These are phyloP conservation scores for Pelochelys cantorii DNA, from an alignment of 2,797 vertebrate genomes.

Conservation along the genomic window DNA sequence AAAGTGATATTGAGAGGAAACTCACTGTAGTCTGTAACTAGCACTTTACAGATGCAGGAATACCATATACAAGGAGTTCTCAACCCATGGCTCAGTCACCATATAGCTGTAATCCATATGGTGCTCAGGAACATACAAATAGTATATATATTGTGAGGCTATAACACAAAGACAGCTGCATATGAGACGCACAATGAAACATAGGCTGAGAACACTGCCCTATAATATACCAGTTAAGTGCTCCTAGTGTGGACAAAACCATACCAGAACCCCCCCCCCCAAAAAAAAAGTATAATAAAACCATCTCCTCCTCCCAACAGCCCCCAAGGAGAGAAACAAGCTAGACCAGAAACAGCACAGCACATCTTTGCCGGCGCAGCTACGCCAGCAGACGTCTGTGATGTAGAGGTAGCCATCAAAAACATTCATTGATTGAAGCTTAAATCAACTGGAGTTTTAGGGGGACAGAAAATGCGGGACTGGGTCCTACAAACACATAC, in stretches of 20 bases:
- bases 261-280: neutral
- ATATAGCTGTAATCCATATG: no score
- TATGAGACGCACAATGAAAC: no score
- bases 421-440: neutral
- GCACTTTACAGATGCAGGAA: neutral
- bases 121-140: no score
- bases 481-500: neutral
- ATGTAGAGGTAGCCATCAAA: neutral
- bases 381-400: neutral
- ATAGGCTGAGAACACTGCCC: no score
- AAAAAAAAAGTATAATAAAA: no score
- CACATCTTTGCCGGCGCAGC: neutral
- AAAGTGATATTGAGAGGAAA: neutral
- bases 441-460: conserved; percentile 15
- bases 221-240: neutral
- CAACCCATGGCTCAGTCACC: no score
- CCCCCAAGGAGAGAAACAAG: no score
- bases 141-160: no score
- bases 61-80: neutral
- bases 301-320: no score
- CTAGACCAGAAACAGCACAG: no score
- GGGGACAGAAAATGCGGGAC: conserved; percentile 20
- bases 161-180: no score
- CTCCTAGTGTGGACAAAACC: neutral
- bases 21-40: neutral